Base-by-base conservation (phyloP, 2,113 vertebrate species). In the Pipa parva region DNA sequence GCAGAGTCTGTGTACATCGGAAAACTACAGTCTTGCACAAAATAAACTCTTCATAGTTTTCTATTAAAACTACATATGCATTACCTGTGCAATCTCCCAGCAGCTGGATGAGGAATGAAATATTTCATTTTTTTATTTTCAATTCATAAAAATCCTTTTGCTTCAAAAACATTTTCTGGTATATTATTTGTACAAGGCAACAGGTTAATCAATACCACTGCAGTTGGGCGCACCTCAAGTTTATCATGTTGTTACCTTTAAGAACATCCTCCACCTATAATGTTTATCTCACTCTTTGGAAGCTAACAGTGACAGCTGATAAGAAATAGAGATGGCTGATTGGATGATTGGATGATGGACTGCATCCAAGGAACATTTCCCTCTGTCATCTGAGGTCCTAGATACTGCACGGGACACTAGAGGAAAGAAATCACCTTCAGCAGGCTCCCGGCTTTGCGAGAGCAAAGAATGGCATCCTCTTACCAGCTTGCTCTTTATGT, bases 261-360 rank as follows among this genome's bases (percentile, higher is more conserved):
- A 80, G 78, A 78, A 73, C 75, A 73, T 60, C 46, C 2, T 4
- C 50, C 64, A 69, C 3, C 5, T 17, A 60, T 72, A 72, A 76
- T 68, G 78, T 73, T 83, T 83, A 84, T 83, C 81, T 71, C 42
- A 61, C 71, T 72, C 63, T 79, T 82, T 77, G 75, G 73, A 78
- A 82, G 79, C 78, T 77, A 81, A 76, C 72, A 80, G 84, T 79
- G 83, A 85, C 80, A 81, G 78, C 72, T 74, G 81, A 84, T 83
- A 82, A 83, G 81, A 62, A 37, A 78, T 64, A 74, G 72, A 62
- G 1, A 73, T 77, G 79, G 70, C 73, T 75, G 66, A 79, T 78
- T 83, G 80, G 79, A 67, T 71, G 72, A 31, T 36, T 22, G 18
- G 18, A 42, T n/a, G 39, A 42, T 42, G 39, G 39, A 26, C 21